phyloP scores from a whole-genome alignment of 1,140 invertebrate genomes.

The Heliconius melpomene region DNA sequence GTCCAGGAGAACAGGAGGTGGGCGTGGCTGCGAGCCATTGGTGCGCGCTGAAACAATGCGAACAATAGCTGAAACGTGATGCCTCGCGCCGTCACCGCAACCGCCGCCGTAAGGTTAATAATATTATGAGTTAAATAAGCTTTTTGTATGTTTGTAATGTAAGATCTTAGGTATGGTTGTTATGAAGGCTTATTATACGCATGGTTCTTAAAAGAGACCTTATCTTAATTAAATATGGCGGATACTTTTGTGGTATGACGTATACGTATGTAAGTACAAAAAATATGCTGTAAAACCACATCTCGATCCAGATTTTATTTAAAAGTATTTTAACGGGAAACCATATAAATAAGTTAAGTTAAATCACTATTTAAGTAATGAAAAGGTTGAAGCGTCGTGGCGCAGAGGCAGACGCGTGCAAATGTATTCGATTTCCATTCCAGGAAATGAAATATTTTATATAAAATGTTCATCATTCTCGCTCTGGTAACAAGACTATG shows the following conservation, averaged over 20 bases:
- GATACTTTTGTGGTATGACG: not conserved
- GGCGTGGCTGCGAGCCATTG: constrained; percentile 38
- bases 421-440: no score
- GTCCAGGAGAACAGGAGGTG: not conserved
- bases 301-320: not conserved
- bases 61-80: constrained; percentile 39
- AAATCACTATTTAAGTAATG: not conserved
- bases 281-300: not conserved
- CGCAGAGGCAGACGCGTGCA: no score
- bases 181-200: not conserved
- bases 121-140: not conserved
- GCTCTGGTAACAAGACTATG: no score
- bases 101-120: not conserved
- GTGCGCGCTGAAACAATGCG: constrained; percentile 34
- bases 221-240: not conserved
- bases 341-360: not conserved
- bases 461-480: no score
- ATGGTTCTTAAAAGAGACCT: not conserved
- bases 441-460: no score
- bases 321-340: not conserved
- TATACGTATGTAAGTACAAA: not conserved
- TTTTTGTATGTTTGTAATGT: constrained; percentile 20
- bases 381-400: no score
- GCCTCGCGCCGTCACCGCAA: not conserved
- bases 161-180: not conserved